phyloP scores from a whole-genome alignment of 2,113 vertebrate species.

The Campylorhamphus procurvoides region DNA sequence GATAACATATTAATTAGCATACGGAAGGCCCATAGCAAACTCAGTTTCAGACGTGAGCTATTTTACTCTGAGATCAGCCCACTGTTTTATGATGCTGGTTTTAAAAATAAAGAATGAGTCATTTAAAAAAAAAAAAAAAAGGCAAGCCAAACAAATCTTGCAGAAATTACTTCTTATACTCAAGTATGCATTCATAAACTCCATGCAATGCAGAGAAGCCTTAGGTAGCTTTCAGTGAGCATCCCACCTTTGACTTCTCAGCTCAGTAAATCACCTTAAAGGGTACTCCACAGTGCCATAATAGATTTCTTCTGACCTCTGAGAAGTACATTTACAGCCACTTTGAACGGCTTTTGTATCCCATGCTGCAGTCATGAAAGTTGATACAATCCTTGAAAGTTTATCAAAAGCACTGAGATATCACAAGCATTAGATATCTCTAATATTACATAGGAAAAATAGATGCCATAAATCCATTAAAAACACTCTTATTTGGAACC shows the following conservation, averaged over 20 bases:
- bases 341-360: background rate
- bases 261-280: conserved; percentile 33
- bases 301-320: conserved; percentile 5
- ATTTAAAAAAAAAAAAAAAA: background rate
- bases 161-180: background rate
- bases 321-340: background rate
- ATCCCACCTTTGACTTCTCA: background rate
- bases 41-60: background rate
- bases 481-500: background rate
- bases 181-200: background rate
- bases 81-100: background rate
- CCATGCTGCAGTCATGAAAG: background rate
- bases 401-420: conserved; percentile 20
- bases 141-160: background rate
- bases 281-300: background rate
- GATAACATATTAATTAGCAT: background rate
- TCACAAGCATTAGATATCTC: background rate
- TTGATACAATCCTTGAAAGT: conserved; percentile 29
- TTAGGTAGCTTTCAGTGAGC: background rate
- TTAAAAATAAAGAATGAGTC: background rate
- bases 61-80: background rate
- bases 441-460: conserved; percentile 18
- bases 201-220: background rate
- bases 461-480: conserved; percentile 40
- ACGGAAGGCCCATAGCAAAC: background rate